phyloP scores from a whole-genome alignment of 2,797 vertebrate genomes.

The Sebastes wilsoni region DNA sequence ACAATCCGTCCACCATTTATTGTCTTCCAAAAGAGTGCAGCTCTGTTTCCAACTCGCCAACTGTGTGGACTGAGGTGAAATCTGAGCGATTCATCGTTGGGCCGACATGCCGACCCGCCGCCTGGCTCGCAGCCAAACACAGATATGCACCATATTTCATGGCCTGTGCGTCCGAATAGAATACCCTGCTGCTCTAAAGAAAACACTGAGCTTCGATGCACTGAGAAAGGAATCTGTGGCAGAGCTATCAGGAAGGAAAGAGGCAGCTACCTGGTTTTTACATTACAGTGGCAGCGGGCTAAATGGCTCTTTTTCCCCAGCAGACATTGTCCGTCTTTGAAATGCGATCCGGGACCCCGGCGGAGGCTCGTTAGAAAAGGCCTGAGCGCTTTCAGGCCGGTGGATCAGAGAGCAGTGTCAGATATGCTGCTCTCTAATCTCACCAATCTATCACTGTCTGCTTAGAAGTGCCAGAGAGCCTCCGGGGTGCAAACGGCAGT shows the following conservation, averaged over 20 bases:
- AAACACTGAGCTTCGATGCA: slow-evolving; percentile 88
- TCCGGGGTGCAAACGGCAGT: not conserved
- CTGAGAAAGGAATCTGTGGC: slow-evolving; percentile 85
- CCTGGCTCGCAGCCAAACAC: slow-evolving; percentile 84
- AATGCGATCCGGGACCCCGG: slow-evolving; percentile 81
- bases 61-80: slow-evolving; percentile 22
- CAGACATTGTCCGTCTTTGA: slow-evolving; percentile 81
- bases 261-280: slow-evolving; percentile 87
- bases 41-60: slow-evolving; percentile 10
- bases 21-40: not conserved
- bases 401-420: slow-evolving; percentile 30
- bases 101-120: not conserved
- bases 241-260: slow-evolving; percentile 28
- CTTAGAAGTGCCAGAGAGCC: slow-evolving; percentile 39
- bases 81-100: slow-evolving; percentile 14
- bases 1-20: not conserved
- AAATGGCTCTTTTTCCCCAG: slow-evolving; percentile 80
- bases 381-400: slow-evolving; percentile 11
- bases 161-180: slow-evolving; percentile 87
- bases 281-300: slow-evolving; percentile 81
- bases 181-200: slow-evolving; percentile 91
- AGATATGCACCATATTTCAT: slow-evolving; percentile 90
- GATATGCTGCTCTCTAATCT: slow-evolving; percentile 46
- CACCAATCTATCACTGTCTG: slow-evolving; percentile 55
- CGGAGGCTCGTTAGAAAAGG: slow-evolving; percentile 47